Base-by-base conservation (phyloP, 2,113 vertebrate species). In the Ahaetulla prasina region DNA sequence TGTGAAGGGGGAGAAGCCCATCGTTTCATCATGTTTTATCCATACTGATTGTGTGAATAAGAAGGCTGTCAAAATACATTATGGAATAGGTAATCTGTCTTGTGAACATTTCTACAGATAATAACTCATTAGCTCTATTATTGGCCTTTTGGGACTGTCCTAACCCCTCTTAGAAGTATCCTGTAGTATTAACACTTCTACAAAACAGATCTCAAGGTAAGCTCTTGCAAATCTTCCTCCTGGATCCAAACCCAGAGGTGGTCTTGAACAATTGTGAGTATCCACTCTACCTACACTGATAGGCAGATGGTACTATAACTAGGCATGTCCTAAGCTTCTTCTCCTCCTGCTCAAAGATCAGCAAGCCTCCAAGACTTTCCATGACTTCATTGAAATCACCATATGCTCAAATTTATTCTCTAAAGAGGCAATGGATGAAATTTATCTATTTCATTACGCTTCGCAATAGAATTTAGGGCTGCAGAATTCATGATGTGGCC, bases 1-100 rank as follows among this genome's bases (percentile, higher is more conserved):
- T 45, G 57, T 3, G 49, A 63, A 27, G 22, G 50, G 60, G 35
- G 22, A 49, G 86, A 74, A 91, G 35, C 63, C 55, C 22, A 39
- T n/a, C 25, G 30, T 87, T 63, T 39, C 85, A 87, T 87, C 91
- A 87, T 63, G 74, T 57, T 92, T 86, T 86, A 89, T 90, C 53
- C n/a, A 85, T 60, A 25, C 8, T 80, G 55, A 86, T 90, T 43
- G 68, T 57, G 52, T 85, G 91, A 54, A 88, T 43, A 89, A 92
- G 80, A 85, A 55, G 92, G 74, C 35, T n/a, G 23, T 86, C 80
- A 90, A 43, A 89, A 55, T 16, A n/a, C 88, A 86, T 45, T 80
- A 45, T 52, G n/a, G 50, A 53, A 68, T 39, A 85, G 80, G 87
- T 50, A 49, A 60, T 50, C 27, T 85, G 53, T 50, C 43, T 89